Base-by-base conservation (phyloP, 2,797 vertebrate species). In the Sebastes oblongus region DNA sequence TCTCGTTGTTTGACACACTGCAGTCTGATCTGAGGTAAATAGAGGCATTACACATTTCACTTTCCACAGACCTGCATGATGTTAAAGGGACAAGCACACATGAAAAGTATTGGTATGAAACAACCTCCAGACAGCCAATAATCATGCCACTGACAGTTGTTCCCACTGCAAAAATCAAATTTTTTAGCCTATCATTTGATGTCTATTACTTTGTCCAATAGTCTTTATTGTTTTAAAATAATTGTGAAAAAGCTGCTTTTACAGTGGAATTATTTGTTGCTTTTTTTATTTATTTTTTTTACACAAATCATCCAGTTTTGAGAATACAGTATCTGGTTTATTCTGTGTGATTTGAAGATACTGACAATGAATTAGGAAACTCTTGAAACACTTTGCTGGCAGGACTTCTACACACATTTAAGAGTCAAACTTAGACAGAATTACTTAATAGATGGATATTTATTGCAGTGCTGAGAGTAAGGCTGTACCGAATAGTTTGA, bases 361-460 rank as follows among this genome's bases (percentile, higher is more conserved):
- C 30, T 36, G 60, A 62, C 30, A 18, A 27, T 60, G 1, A 59
- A 18, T 29, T 29, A 59, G 1, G 29, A 20, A 60, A 60, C 58
- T 20, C 58, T 20, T 6, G 58, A 30, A 29, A 60, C 8, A 11
- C 10, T 61, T 61, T 22, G 3, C 18, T 8, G 20, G 30, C 30
- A n/a, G 29, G 3, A 34, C 60, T 62, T 62, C 30, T 34, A 32
- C 30, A 13, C 60, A 62, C 30, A 62, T 34, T 22, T 62, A 62
- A 32, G 59, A 34, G 60, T 36, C 12, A 34, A 32, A 62, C 0
- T 0, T 10, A 29, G 25, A 59, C 56, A 42, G 13, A 42, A 42
- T 42, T 42, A 42, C 0, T 29, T 27, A 29, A 59, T 18, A 30
- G 4, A 60, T 60, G 1, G 42, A 42, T 0, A 42, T 42, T 0